Evolutionary conservation across 2,113 vertebrate species (phyloP).

Genomic region (Oenanthe oenanthe): DNA sequence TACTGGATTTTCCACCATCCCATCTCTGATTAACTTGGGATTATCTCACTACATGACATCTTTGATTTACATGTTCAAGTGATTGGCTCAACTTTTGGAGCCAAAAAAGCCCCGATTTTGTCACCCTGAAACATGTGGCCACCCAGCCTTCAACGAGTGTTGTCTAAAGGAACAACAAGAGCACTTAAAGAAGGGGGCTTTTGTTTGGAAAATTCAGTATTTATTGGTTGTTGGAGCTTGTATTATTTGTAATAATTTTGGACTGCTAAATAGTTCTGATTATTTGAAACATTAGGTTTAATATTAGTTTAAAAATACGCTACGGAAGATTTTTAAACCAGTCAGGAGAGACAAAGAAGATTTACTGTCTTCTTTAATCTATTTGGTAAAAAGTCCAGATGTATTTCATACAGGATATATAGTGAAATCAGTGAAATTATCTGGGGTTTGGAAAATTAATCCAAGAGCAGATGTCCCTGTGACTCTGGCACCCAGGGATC

Average conservation of each 20-base stretch:
- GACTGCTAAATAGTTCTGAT: not conserved
- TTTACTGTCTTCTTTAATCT: not conserved
- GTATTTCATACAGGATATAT: not conserved
- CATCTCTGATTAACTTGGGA: not conserved
- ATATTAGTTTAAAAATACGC: not conserved
- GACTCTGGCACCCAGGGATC: not conserved
- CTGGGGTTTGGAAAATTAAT: not conserved
- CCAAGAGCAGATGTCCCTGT: not conserved
- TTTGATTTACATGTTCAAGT: not conserved
- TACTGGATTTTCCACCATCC: not conserved
- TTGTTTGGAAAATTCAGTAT: not conserved
- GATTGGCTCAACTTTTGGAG: not conserved
- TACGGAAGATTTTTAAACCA: not conserved
- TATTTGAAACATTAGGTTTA: not conserved
- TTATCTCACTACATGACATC: not conserved
- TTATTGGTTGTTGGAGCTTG: not conserved
- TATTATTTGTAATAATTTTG: not conserved
- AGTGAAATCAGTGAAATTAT: not conserved
- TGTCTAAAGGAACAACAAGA: not conserved
- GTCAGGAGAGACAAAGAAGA: not conserved
- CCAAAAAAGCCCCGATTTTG: not conserved
- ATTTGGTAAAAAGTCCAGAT: not conserved
- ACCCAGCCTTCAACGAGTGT: not conserved
- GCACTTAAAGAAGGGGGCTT: rapidly evolving
- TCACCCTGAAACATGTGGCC: not conserved